phyloP scores from a whole-genome alignment of 2,888 invertebrate species.

The Drosophila acutilabella region DNA sequence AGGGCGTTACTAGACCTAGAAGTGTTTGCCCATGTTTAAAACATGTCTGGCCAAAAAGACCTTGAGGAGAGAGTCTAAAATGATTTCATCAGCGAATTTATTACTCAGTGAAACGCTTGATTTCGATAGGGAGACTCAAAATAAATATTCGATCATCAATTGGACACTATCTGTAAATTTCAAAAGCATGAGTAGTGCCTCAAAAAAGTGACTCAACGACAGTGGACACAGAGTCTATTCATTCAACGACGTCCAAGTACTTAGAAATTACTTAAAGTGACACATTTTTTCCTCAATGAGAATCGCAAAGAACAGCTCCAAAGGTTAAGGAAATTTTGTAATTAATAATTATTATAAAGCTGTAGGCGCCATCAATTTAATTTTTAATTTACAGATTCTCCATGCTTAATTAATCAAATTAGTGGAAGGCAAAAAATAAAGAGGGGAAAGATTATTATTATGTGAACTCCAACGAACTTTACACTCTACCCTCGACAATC shows the following conservation, averaged over 20 bases:
- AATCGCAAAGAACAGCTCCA: neutral
- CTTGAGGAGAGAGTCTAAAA: conserved; percentile 4
- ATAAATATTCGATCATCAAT: conserved; percentile 50
- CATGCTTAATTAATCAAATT: conserved; percentile 71
- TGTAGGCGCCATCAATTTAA: conserved; percentile 46
- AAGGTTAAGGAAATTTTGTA: neutral
- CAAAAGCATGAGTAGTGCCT: conserved; percentile 5
- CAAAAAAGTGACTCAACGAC: conserved; percentile 32
- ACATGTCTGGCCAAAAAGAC: neutral
- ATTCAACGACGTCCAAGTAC: conserved; percentile 35
- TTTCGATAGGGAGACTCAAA: conserved; percentile 25
- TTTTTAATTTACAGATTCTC: conserved; percentile 28
- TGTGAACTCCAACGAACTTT: conserved; percentile 48
- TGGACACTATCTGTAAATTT: conserved; percentile 20
- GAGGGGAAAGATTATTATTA: conserved; percentile 17
- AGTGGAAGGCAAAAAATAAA: conserved; percentile 19
- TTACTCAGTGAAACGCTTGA: conserved; percentile 36
- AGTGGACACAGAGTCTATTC: conserved; percentile 37
- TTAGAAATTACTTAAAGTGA: conserved; percentile 22
- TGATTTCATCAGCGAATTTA: conserved; percentile 27
- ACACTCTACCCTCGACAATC: conserved; percentile 34
- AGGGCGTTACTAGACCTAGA: conserved; percentile 29
- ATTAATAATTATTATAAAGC: conserved; percentile 27
- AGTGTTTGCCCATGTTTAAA: conserved; percentile 41
- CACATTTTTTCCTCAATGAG: conserved; percentile 1